Conservation (phyloP, 2,888 invertebrate species). For the Nomada hirtipes region DNA sequence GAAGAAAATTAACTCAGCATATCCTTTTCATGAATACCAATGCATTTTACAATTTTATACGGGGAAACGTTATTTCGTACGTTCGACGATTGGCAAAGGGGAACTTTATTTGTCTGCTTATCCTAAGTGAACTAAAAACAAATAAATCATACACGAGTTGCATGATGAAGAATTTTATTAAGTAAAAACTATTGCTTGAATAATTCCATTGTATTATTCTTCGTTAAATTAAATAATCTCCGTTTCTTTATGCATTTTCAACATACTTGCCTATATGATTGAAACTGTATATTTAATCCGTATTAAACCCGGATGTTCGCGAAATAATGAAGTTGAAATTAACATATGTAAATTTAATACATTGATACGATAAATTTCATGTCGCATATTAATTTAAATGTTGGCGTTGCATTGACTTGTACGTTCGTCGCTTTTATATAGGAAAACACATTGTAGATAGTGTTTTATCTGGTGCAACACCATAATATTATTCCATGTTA, state of each 20-base stretch:
- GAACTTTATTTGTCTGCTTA: constrained; percentile 61
- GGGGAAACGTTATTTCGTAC: constrained; percentile 29
- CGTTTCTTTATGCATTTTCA: constrained; percentile 66
- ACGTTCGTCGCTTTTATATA: constrained; percentile 8
- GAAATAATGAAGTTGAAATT: constrained; percentile 62
- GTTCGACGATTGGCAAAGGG: constrained; percentile 60
- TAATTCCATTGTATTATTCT: constrained; percentile 72
- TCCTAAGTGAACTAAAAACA: constrained; percentile 42
- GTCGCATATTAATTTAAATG: too few relatives aligned
- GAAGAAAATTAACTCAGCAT: constrained; percentile 49
- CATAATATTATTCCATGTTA: constrained; percentile 2
- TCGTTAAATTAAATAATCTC: constrained; percentile 63
- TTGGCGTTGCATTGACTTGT: constrained; percentile 8
- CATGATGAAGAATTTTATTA: constrained; percentile 59
- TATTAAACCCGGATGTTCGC: constrained; percentile 69
- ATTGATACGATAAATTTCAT: not conserved
- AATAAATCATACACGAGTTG: constrained; percentile 43
- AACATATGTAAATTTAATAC: not conserved
- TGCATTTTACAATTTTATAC: constrained; percentile 69
- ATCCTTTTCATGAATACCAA: constrained; percentile 53
- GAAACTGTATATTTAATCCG: constrained; percentile 71
- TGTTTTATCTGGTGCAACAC: not conserved
- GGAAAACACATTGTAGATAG: not conserved
- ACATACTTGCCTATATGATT: constrained; percentile 69
- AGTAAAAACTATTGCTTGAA: constrained; percentile 54